phyloP scores from a whole-genome alignment of 92 coral and sea anemone genomes.

The Zoanthus solanderi region DNA sequence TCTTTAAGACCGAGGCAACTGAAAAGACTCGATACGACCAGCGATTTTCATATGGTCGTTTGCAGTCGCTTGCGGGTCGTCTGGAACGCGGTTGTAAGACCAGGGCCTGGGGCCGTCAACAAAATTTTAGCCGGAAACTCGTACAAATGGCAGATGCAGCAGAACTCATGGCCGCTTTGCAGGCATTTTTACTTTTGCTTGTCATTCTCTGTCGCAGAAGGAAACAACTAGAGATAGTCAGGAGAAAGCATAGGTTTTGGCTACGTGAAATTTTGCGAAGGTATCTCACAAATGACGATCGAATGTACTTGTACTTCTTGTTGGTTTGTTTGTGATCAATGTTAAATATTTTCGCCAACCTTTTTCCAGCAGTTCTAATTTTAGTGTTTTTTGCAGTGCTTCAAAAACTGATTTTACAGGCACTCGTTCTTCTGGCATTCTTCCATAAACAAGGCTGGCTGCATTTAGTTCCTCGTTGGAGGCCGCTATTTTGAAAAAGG shows the following conservation, averaged over 20 bases:
- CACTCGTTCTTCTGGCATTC: neutral
- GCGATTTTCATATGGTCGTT: no score
- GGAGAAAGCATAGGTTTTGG: neutral
- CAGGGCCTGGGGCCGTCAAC: neutral
- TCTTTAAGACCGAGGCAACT: no score
- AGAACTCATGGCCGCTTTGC: conserved; percentile 11
- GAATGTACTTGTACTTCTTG: neutral
- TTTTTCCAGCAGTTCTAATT: no score
- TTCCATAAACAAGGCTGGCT: neutral
- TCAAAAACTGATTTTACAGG: no score
- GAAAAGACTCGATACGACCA: no score
- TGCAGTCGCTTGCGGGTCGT: neutral
- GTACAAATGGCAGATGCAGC: conserved; percentile 5
- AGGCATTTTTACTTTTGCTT: no score
- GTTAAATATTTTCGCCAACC: no score
- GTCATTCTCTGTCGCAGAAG: no score
- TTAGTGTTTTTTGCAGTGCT: no score
- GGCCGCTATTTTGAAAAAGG: neutral
- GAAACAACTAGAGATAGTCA: neutral
- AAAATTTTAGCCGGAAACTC: neutral
- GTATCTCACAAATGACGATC: conserved; percentile 5
- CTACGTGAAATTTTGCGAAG: neutral
- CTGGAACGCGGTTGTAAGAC: conserved; percentile 6
- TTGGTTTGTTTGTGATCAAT: no score
- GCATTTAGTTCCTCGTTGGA: neutral